Evolutionary conservation across 2,888 invertebrate genomes (phyloP).

Genomic region (Arctia plantaginis): DNA sequence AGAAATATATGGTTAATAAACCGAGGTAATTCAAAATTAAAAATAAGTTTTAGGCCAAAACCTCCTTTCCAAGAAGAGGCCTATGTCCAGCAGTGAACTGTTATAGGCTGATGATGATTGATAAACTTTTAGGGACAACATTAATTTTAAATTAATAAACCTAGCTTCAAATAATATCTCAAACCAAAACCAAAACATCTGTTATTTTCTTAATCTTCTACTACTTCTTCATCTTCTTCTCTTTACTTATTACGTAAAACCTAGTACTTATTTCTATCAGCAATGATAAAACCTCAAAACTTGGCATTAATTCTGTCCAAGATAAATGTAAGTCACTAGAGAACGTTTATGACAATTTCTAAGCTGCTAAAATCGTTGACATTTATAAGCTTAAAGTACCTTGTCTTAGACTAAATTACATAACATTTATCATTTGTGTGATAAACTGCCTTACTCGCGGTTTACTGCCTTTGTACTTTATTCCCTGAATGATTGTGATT

Average conservation of each 20-base stretch:
- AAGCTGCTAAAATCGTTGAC: constrained; percentile 10
- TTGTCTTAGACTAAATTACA: constrained; percentile 4
- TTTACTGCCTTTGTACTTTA: not conserved
- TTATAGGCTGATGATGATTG: too few relatives aligned
- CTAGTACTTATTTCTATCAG: not conserved
- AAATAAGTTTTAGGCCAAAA: too few relatives aligned
- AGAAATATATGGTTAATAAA: too few relatives aligned
- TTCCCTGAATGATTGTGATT: not conserved
- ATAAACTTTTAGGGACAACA: too few relatives aligned
- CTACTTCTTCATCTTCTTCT: too few relatives aligned
- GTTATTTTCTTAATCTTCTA: not conserved
- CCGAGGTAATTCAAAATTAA: too few relatives aligned
- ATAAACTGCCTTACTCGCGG: not conserved
- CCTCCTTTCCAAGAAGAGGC: too few relatives aligned
- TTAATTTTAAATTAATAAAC: not conserved
- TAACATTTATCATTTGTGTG: not conserved
- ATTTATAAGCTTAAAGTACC: constrained; percentile 3
- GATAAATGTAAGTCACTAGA: constrained; percentile 2
- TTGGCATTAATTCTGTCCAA: not conserved
- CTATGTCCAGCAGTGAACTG: too few relatives aligned
- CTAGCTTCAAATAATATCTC: not conserved
- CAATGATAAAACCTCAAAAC: not conserved
- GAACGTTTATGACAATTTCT: constrained; percentile 6
- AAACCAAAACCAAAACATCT: not conserved
- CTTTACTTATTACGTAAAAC: not conserved